Evolutionary conservation across 2,888 invertebrate genomes (phyloP).

Genomic region (Lysandra bellargus): DNA sequence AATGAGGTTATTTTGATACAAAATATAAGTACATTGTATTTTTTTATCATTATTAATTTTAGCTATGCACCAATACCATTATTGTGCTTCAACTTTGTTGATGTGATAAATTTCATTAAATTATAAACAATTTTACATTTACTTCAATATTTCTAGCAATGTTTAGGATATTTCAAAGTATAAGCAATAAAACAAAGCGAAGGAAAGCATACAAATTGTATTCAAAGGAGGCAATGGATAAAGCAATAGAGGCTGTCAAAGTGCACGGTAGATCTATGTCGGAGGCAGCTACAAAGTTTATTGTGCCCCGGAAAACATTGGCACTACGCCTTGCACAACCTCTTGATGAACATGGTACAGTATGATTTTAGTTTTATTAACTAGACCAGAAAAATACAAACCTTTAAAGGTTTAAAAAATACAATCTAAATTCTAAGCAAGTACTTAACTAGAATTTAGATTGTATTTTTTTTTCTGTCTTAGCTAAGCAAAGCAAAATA

Average conservation of each 20-base stretch:
- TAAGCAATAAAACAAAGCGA: neutral
- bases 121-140: neutral
- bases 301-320: slow-evolving; percentile 34
- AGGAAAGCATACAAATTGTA: slow-evolving; percentile 33
- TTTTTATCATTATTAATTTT: no score
- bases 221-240: slow-evolving; percentile 31
- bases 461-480: no score
- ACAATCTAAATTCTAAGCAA: no score
- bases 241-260: slow-evolving; percentile 33
- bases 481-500: no score
- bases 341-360: neutral
- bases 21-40: no score
- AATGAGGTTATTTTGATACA: no score
- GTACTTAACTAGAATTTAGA: no score
- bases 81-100: neutral
- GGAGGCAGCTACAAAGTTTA: slow-evolving; percentile 30
- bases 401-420: no score
- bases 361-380: neutral
- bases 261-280: neutral
- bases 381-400: neutral
- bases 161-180: neutral
- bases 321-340: neutral
- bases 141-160: neutral
- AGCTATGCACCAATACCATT: no score
- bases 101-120: neutral